These are phyloP conservation scores for Pherbina coryleti DNA, from an alignment of 2,888 invertebrate species.

Conservation along the genomic window DNA sequence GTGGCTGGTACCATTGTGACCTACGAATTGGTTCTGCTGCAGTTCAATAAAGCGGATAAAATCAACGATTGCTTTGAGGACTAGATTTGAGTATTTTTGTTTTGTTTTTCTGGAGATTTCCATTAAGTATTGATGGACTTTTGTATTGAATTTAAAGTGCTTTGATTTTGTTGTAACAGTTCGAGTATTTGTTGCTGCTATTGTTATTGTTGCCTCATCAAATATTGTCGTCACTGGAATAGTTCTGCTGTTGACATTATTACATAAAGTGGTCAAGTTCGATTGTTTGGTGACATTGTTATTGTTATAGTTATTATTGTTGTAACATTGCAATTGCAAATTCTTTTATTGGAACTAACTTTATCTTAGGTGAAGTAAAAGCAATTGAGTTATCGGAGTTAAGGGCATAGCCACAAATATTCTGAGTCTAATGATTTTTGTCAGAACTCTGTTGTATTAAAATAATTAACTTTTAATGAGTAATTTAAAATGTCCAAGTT, in stretches of 20 bases:
- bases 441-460: too few species aligned
- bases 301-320: background rate
- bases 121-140: background rate
- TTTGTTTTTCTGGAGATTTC: background rate
- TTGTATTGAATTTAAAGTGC: background rate
- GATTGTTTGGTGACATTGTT: background rate
- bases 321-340: background rate
- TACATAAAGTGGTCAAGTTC: background rate
- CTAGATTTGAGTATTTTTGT: background rate
- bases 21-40: slow-evolving; percentile 73
- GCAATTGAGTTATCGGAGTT: too few species aligned
- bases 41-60: slow-evolving; percentile 70
- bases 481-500: too few species aligned
- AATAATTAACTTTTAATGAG: too few species aligned
- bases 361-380: background rate
- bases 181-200: background rate
- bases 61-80: slow-evolving; percentile 56
- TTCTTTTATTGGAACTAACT: background rate
- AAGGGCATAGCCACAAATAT: too few species aligned
- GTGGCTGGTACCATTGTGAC: slow-evolving; percentile 74
- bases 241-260: too few species aligned
- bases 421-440: too few species aligned
- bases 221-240: background rate
- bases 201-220: background rate
- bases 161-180: background rate